These are phyloP conservation scores for Teinopalpus imperialis DNA, from an alignment of 2,888 invertebrate genomes.

Conservation along the genomic window DNA sequence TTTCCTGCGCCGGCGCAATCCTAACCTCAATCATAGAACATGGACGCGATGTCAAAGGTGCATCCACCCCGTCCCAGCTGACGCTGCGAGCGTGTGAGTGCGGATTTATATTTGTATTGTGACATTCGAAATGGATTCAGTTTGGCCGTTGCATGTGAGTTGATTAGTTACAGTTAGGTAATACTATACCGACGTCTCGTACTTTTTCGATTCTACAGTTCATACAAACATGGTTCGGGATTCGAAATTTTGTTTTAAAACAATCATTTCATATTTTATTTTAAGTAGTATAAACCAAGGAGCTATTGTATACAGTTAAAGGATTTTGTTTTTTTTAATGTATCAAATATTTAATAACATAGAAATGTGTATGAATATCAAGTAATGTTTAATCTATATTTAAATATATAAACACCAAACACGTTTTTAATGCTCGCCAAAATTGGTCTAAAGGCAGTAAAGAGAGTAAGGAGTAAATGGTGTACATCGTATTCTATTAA, in stretches of 20 bases:
- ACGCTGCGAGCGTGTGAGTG: constrained; percentile 69
- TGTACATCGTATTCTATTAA: constrained; percentile 10
- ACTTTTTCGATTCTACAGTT: too few species aligned
- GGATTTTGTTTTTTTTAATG: too few species aligned
- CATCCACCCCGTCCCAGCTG: constrained; percentile 46
- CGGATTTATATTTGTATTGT: constrained; percentile 57
- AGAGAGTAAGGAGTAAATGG: constrained; percentile 28
- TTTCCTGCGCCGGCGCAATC: constrained; percentile 44
- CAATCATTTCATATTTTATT: too few species aligned
- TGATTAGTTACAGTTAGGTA: constrained; percentile 40
- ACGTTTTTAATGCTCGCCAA: constrained; percentile 22
- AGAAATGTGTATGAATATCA: too few species aligned
- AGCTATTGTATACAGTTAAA: too few species aligned
- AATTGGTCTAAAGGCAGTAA: constrained; percentile 30
- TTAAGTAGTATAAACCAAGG: too few species aligned
- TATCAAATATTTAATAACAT: too few species aligned
- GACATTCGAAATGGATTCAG: constrained; percentile 48
- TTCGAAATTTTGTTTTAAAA: neutral
- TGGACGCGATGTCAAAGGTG: constrained; percentile 55
- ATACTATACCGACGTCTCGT: constrained; percentile 14
- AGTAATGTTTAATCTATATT: too few species aligned
- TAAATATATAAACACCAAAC: constrained; percentile 3
- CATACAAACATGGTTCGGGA: neutral
- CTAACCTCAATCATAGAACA: constrained; percentile 49
- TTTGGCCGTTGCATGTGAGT: constrained; percentile 61